These are phyloP conservation scores for Microtus oregoni DNA, from an alignment of 2,113 vertebrate species.

Conservation along the genomic window DNA sequence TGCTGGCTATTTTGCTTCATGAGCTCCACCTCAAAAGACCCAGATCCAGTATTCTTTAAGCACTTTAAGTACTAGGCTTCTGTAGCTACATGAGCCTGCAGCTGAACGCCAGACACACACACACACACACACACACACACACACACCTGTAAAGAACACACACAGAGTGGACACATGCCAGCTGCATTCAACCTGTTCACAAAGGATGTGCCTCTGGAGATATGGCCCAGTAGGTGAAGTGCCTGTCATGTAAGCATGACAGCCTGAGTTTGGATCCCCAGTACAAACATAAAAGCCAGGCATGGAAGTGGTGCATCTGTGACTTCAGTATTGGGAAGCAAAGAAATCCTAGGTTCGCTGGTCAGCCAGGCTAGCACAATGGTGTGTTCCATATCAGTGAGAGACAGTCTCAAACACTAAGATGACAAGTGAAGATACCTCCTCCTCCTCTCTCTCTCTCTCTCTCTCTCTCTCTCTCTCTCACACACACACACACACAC, in stretches of 20 bases:
- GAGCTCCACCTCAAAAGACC: neutral
- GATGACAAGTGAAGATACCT: neutral
- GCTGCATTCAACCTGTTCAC: neutral
- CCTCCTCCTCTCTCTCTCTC: neutral
- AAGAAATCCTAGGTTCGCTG: neutral
- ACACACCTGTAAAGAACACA: neutral
- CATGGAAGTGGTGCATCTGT: neutral
- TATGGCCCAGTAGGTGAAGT: neutral
- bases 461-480: no score
- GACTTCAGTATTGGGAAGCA: neutral
- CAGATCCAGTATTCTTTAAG: neutral
- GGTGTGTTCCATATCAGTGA: neutral
- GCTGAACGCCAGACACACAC: neutral
- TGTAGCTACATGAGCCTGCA: fast-evolving
- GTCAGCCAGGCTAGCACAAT: neutral
- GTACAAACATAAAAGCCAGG: neutral
- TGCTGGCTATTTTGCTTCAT: neutral
- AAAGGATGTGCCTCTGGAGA: neutral
- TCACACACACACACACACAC: no score
- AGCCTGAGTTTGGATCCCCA: neutral
- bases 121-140: neutral
- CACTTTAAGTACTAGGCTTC: neutral
- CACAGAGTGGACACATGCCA: no score
- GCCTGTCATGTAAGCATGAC: neutral
- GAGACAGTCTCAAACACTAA: neutral